These are phyloP conservation scores for Vanessa tameamea DNA, from an alignment of 1,140 invertebrate genomes.

Conservation along the genomic window DNA sequence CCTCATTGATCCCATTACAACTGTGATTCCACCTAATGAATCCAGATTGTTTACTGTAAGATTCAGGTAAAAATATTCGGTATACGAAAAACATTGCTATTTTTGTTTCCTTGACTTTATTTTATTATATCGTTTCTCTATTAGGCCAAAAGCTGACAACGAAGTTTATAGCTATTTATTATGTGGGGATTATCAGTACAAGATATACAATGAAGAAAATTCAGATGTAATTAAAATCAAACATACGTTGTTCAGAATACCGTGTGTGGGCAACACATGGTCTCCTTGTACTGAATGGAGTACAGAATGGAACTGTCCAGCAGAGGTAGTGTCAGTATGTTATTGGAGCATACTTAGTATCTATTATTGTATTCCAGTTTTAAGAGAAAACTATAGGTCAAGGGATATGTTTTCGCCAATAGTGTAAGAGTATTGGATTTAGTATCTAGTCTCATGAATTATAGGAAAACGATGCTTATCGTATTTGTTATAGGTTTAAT, in stretches of 20 bases:
- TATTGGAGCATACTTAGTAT: too few relatives aligned
- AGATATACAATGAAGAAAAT: conserved; percentile 39
- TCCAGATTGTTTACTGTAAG: conserved; percentile 69
- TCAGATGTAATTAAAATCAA: conserved; percentile 47
- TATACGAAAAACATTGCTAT: conserved; percentile 9
- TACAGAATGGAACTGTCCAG: conserved; percentile 66
- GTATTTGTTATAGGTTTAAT: too few relatives aligned
- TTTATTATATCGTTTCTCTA: neutral
- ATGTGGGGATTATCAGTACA: conserved; percentile 66
- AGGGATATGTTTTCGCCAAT: too few relatives aligned
- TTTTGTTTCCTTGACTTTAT: neutral
- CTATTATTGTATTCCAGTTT: too few relatives aligned
- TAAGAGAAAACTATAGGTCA: too few relatives aligned
- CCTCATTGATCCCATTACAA: conserved; percentile 62
- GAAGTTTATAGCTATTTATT: conserved; percentile 66
- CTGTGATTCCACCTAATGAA: conserved; percentile 63
- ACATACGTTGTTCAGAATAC: conserved; percentile 68
- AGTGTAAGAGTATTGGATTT: too few relatives aligned
- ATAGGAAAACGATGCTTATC: too few relatives aligned
- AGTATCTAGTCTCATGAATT: too few relatives aligned
- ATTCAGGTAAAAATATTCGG: conserved; percentile 57
- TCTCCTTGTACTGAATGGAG: conserved; percentile 63
- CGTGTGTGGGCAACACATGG: conserved; percentile 71
- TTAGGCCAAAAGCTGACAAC: conserved; percentile 63
- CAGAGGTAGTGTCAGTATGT: conserved; percentile 47